phyloP scores from a whole-genome alignment of 2,888 invertebrate species.

The Malachius bipustulatus region DNA sequence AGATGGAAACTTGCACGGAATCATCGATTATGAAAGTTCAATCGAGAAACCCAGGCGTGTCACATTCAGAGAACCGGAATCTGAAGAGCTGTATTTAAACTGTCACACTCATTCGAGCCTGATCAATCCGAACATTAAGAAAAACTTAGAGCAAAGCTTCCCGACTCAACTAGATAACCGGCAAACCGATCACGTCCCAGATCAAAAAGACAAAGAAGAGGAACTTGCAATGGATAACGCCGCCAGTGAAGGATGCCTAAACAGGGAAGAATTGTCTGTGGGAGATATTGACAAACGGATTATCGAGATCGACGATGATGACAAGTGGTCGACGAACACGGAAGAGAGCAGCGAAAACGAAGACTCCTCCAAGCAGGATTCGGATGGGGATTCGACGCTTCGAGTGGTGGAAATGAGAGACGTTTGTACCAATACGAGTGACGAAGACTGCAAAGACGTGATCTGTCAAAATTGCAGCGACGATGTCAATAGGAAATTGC shows the following conservation, averaged over 20 bases:
- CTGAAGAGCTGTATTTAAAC: not conserved
- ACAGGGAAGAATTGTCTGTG: not conserved
- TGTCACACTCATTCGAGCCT: not conserved
- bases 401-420: not conserved
- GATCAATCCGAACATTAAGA: not conserved
- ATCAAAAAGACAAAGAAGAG: not conserved
- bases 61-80: not conserved
- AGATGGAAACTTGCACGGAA: not conserved
- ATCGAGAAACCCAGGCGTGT: not conserved
- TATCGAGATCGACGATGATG: not conserved
- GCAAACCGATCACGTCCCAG: not conserved
- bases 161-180: not conserved
- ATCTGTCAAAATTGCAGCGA: not conserved
- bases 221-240: not conserved
- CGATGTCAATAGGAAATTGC: not conserved
- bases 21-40: not conserved
- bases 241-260: not conserved
- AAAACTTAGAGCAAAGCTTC: not conserved
- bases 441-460: not conserved
- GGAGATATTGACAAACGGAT: no score
- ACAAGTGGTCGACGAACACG: not conserved
- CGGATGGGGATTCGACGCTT: not conserved
- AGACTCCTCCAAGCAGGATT: not conserved
- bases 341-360: not conserved
- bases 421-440: not conserved